Percentiles rank a stretch among this genome's conserved stretches.
Conservation (phyloP, 1,140 invertebrate species). For the Lordiphosa collinella region DNA sequence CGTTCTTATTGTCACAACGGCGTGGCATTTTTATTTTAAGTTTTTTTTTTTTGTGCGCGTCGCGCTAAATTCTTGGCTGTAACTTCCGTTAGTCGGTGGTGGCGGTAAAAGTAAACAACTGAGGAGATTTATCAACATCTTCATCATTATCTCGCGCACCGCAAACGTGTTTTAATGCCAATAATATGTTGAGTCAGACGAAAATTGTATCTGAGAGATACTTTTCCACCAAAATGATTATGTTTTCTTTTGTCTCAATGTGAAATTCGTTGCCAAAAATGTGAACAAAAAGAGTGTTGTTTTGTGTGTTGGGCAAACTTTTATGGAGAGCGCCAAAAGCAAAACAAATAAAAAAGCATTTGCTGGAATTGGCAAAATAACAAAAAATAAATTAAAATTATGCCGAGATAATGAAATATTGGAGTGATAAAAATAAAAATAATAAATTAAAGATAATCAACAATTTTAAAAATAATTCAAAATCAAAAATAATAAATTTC, state of each 20-base stretch:
- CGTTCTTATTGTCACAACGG: slow-evolving; percentile 37
- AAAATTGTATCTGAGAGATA: slow-evolving; percentile 19
- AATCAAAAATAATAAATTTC: background rate
- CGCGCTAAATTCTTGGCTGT: slow-evolving; percentile 48
- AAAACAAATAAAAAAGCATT: slow-evolving; percentile 17
- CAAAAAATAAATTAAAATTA: background rate
- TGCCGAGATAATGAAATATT: slow-evolving; percentile 28
- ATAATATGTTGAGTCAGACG: slow-evolving; percentile 3
- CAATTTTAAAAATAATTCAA: slow-evolving; percentile 6
- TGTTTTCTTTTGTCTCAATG: no score
- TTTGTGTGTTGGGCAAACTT: slow-evolving; percentile 35
- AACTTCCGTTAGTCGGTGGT: slow-evolving; percentile 62
- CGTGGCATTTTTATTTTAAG: slow-evolving; percentile 61
- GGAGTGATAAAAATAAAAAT: no score
- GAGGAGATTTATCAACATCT: slow-evolving; percentile 4
- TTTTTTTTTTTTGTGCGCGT: slow-evolving; percentile 35
- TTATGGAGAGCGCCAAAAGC: slow-evolving; percentile 30
- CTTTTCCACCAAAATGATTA: background rate
- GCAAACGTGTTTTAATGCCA: slow-evolving; percentile 39
- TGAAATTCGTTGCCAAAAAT: slow-evolving; percentile 10
- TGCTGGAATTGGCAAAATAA: background rate
- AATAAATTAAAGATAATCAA: background rate
- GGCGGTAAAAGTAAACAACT: slow-evolving; percentile 53
- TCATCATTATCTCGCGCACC: slow-evolving; percentile 1
- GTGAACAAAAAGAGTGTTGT: background rate